A percentile compares a stretch with the other conserved stretches of the same genome.
Evolutionary conservation across 1,140 invertebrate genomes (phyloP).

Genomic region (Manduca sexta): DNA sequence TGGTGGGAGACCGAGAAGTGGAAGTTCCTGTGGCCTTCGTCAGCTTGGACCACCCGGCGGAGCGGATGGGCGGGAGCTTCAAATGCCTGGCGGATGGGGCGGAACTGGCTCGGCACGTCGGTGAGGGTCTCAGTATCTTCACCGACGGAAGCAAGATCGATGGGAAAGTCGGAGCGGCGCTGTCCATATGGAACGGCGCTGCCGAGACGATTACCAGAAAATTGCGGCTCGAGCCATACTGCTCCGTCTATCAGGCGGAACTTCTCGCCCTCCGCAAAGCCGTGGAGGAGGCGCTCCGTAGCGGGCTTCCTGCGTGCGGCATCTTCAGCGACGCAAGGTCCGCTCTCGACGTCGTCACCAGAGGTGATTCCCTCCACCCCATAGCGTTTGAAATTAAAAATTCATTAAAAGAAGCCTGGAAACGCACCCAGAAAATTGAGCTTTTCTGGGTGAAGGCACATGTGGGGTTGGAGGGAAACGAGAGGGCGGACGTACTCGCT

Average conservation of each 20-base stretch:
- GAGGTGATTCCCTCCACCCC: background rate
- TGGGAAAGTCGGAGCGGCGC: background rate
- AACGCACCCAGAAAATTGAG: background rate
- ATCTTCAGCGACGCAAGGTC: background rate
- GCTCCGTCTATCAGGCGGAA: background rate
- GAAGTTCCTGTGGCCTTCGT: background rate
- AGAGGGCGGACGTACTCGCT: background rate
- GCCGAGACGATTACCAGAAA: background rate
- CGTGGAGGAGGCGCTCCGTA: background rate
- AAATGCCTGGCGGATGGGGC: background rate
- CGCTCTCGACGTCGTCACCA: background rate
- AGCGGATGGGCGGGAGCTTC: background rate
- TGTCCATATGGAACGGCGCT: background rate
- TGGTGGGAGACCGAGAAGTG: no score
- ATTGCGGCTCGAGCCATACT: background rate
- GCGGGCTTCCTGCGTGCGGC: background rate
- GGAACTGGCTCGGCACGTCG: background rate
- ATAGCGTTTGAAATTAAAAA: background rate
- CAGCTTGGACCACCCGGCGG: no score
- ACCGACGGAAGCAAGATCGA: conserved; percentile 1
- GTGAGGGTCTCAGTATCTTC: background rate
- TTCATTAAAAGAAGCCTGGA: background rate
- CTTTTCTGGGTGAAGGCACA: background rate
- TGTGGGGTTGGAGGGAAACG: background rate
- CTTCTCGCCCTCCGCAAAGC: background rate